Conservation (phyloP, 2,113 vertebrate species). For the Podiceps cristatus region DNA sequence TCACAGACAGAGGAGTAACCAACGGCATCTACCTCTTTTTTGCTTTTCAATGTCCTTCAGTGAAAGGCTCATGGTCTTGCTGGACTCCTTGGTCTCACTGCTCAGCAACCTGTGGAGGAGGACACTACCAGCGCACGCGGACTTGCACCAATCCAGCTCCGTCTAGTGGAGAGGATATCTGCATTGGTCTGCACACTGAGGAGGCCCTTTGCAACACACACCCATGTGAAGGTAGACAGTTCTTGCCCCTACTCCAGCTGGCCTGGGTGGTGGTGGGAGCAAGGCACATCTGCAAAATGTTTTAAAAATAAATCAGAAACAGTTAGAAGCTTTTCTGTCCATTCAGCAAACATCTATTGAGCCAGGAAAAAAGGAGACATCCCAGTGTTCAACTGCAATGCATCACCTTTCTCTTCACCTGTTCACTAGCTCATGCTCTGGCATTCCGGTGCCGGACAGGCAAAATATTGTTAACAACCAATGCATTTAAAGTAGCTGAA, state of each 20-base stretch:
- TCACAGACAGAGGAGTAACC: not conserved
- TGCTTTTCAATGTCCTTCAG: conserved; percentile 73
- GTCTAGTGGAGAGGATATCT: conserved; percentile 90
- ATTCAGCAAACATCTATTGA: not conserved
- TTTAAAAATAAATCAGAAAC: not conserved
- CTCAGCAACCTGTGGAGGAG: conserved; percentile 93
- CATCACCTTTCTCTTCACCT: not conserved
- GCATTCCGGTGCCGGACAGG: not conserved
- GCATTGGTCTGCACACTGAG: conserved; percentile 96
- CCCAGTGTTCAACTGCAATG: not conserved
- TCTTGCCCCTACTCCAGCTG: not conserved
- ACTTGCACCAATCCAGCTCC: conserved; percentile 90
- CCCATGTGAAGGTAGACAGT: conserved; percentile 88
- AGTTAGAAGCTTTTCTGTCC: not conserved
- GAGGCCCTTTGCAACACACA: conserved; percentile 96
- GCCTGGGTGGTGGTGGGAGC: not conserved
- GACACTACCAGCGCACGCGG: conserved; percentile 94
- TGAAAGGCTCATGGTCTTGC: conserved; percentile 94
- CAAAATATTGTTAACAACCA: not conserved
- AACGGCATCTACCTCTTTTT: not conserved
- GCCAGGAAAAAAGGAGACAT: not conserved
- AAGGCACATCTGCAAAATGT: not conserved
- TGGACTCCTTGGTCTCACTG: conserved; percentile 97
- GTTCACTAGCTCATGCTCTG: not conserved
- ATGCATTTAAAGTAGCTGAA: not conserved